Percentiles rank a stretch among this genome's conserved stretches.
Evolutionary conservation across 1,140 invertebrate genomes (phyloP).

Genomic region (Caenorhabditis brenneri): DNA sequence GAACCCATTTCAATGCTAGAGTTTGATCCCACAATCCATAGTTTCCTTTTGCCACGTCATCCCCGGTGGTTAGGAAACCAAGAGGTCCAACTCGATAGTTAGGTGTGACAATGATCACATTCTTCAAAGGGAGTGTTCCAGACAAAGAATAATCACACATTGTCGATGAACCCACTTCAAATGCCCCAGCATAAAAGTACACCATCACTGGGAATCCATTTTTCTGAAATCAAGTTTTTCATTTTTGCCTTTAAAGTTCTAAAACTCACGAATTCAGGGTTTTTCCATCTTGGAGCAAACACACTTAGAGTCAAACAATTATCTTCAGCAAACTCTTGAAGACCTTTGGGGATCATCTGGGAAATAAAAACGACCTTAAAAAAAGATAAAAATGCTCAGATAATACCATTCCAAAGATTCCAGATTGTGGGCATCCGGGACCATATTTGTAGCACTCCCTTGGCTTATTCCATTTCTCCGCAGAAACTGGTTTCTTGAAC

Average conservation of each 20-base stretch:
- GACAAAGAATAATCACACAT: slow-evolving; percentile 74
- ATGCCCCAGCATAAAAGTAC: slow-evolving; percentile 94
- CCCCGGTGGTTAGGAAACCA: slow-evolving; percentile 66
- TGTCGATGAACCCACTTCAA: slow-evolving; percentile 74
- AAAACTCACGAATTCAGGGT: slow-evolving; percentile 19
- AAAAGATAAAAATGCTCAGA: too few species aligned
- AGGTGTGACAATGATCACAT: slow-evolving; percentile 54
- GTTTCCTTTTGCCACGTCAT: slow-evolving; percentile 69
- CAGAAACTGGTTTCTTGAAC: too few species aligned
- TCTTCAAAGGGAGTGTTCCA: slow-evolving; percentile 76
- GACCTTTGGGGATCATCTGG: too few species aligned
- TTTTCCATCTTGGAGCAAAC: slow-evolving; percentile 75
- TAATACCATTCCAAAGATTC: too few species aligned
- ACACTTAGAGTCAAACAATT: slow-evolving; percentile 96
- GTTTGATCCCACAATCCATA: slow-evolving; percentile 70
- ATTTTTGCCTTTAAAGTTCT: neutral
- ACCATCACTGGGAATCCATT: slow-evolving; percentile 81
- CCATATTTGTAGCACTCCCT: too few species aligned
- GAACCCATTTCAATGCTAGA: slow-evolving; percentile 70
- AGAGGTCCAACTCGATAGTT: slow-evolving; percentile 57
- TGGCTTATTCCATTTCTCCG: too few species aligned
- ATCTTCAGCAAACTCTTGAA: too few species aligned
- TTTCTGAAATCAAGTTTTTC: slow-evolving; percentile 41
- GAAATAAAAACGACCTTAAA: too few species aligned
- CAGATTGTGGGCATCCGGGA: too few species aligned